Base-by-base conservation (phyloP, 2,113 vertebrate genomes). In the Sigmodon hispidus region DNA sequence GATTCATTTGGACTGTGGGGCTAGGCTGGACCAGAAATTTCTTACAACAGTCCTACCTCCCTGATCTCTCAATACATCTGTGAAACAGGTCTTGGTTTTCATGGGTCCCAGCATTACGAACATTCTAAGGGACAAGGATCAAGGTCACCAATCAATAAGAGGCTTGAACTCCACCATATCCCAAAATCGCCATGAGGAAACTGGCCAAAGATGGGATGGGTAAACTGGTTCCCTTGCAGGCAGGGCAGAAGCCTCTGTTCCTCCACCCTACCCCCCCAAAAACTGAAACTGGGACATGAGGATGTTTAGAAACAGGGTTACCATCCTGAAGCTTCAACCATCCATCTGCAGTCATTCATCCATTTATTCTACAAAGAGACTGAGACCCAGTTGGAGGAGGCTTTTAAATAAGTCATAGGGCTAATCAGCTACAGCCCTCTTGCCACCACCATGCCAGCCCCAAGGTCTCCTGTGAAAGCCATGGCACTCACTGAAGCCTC, bases 371-470 rank as follows among this genome's bases (percentile, higher is more conserved):
- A 29, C 40, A 55, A 61, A 83, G 79, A 94, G 63, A 70, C 63
- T 4, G 22, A 93, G 91, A 50, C 48, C 21, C 0, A 6, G 52
- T 29, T 12, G 19, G 22, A 22, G 21, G 2, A 45, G 67, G 13
- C 4, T 59, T 65, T 72, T 5, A 9, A 16, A 13, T 55, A 92
- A 45, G 59, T 43, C 52, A 5, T 0, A 0, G n/a, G 59, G 83
- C 11, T 21, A 24, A 26, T n/a, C 9, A 26, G 17, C 0, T 4
- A 31, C 59, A 2, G 40, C 15, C 57, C 57, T 43, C 40, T 43
- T 17, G 26, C 80, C 40, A 43, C 57, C 40, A 9, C 85, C 50
- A 10, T 21, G 1, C 75, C 0, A 0, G 2, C 40, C 34, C n/a
- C 6, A 0, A 40, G 0, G 7, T 80, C 21, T 5, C 87, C 85